phyloP scores from a whole-genome alignment of 2,888 invertebrate genomes.

The Ctena decussata region DNA sequence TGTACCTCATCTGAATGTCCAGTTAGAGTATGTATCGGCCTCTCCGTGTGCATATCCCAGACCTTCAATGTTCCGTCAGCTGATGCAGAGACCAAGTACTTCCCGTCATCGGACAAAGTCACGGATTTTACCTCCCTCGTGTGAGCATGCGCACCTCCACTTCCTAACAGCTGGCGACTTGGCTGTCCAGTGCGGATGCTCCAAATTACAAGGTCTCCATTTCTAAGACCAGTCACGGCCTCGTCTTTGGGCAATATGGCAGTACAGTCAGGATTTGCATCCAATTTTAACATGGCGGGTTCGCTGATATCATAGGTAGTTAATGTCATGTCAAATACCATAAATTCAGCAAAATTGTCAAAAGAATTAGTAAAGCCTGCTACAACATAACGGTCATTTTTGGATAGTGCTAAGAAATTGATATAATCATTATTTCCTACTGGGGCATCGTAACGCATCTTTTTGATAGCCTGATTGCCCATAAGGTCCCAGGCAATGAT shows the following conservation, averaged over 20 bases:
- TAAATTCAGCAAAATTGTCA: slow-evolving; percentile 86
- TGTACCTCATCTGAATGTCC: slow-evolving; percentile 86
- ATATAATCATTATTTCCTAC: slow-evolving; percentile 86
- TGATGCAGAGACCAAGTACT: slow-evolving; percentile 85
- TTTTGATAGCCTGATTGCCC: slow-evolving; percentile 85
- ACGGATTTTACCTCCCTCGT: slow-evolving; percentile 85
- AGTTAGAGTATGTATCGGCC: slow-evolving; percentile 81
- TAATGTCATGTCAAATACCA: slow-evolving; percentile 85
- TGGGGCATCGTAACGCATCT: slow-evolving; percentile 84
- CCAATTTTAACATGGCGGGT: slow-evolving; percentile 84
- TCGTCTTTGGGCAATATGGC: slow-evolving; percentile 85
- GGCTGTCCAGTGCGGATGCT: slow-evolving; percentile 84
- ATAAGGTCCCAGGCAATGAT: slow-evolving; percentile 86
- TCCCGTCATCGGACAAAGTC: slow-evolving; percentile 83
- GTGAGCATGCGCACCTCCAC: slow-evolving; percentile 83
- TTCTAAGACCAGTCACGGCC: slow-evolving; percentile 86
- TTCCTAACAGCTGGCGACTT: slow-evolving; percentile 82
- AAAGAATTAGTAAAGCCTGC: slow-evolving; percentile 86
- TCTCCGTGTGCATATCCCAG: slow-evolving; percentile 86
- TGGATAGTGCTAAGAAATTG: slow-evolving; percentile 83
- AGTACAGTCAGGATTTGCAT: slow-evolving; percentile 85
- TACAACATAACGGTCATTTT: slow-evolving; percentile 85
- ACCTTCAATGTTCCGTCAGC: slow-evolving; percentile 86
- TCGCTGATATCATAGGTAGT: slow-evolving; percentile 82
- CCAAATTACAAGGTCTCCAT: slow-evolving; percentile 86